Evolutionary conservation across 2,113 vertebrate species (phyloP), one percentile per base, ranked within the genome.

Genomic region (Astur gentilis): DNA sequence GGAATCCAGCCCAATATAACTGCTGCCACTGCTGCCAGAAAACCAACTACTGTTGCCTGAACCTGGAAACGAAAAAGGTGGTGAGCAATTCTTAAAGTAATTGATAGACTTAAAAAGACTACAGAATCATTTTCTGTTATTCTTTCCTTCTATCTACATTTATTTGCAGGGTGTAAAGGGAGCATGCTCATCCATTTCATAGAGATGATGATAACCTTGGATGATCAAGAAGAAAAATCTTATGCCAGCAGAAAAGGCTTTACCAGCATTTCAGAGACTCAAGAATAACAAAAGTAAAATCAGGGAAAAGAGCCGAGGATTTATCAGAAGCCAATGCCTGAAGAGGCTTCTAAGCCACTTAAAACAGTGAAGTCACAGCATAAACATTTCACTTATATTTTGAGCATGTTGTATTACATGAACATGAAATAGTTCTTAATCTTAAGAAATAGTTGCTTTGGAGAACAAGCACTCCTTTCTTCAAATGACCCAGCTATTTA

Each of bases 31-130:
- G 99, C 99, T 60, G 99, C 99, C 95, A 99, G 97, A 97, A 99
- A 99, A 8, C 99, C 99, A 96, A 99, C 99, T 10, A 99, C 99
- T 19, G 99, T 99, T 77, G 99, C 99, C 97, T 99, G 99, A 54
- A 99, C 99, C 99, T 99, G 96, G 57, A 73, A 85, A 84, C 75
- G 11, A 47, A 94, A 96, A 94, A 78, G 25, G 40, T 52, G 7
- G 31, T 7, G 38, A 84, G 95, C 5, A 54, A 49, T 55, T 85
- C 44, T 60, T 82, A 87, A 76, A 91, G 62, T 7, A 93, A 45
- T 0, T 49, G 13, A 57, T 20, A 92, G 49, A 34, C 18, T 61
- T 65, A 49, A 45, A 18, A 75, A 15, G 36, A 79, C 15, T 25
- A 60, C 22, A 50, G 52, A 84, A 66, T 21, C 1, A 45, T 82